A percentile compares a stretch with the other conserved stretches of the same genome.
Evolutionary conservation across 2,888 invertebrate species (phyloP).

Genomic region (Tiliacea aurago): DNA sequence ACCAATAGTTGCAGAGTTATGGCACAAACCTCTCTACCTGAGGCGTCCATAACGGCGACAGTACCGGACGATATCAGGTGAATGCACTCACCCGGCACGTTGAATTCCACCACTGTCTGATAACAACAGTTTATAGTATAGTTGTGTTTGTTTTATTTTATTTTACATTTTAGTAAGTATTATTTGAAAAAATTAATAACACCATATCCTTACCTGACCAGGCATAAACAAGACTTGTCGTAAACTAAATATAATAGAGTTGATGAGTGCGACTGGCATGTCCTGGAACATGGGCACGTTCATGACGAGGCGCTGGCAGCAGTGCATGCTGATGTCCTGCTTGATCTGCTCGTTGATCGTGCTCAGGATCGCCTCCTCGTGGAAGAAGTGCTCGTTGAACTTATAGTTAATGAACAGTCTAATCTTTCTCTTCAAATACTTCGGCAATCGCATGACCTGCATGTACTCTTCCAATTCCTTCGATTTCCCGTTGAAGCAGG

Average conservation of each 20-base stretch:
- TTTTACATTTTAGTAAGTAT: neutral
- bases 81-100: slow-evolving; percentile 88
- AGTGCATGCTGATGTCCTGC: slow-evolving; percentile 90
- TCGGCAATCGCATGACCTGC: slow-evolving; percentile 72
- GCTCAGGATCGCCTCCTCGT: slow-evolving; percentile 75
- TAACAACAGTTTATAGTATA: slow-evolving; percentile 35
- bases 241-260: slow-evolving; percentile 87
- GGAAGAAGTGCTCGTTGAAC: slow-evolving; percentile 78
- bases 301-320: slow-evolving; percentile 88
- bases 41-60: slow-evolving; percentile 89
- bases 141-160: neutral
- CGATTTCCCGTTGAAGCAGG: slow-evolving; percentile 73
- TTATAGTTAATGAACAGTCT: slow-evolving; percentile 77
- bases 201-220: slow-evolving; percentile 84
- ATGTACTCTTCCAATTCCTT: slow-evolving; percentile 77
- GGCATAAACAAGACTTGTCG: slow-evolving; percentile 90
- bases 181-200: neutral
- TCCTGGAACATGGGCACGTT: slow-evolving; percentile 89
- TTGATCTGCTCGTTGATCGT: slow-evolving; percentile 84
- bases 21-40: slow-evolving; percentile 87
- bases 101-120: slow-evolving; percentile 89
- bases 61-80: slow-evolving; percentile 91
- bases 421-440: slow-evolving; percentile 74
- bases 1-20: neutral
- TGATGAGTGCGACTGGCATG: slow-evolving; percentile 86